Evolutionary conservation across 35 echinoderm and acorn worm genomes (phyloP).

Genomic region (Heliocidaris erythrogramma): DNA sequence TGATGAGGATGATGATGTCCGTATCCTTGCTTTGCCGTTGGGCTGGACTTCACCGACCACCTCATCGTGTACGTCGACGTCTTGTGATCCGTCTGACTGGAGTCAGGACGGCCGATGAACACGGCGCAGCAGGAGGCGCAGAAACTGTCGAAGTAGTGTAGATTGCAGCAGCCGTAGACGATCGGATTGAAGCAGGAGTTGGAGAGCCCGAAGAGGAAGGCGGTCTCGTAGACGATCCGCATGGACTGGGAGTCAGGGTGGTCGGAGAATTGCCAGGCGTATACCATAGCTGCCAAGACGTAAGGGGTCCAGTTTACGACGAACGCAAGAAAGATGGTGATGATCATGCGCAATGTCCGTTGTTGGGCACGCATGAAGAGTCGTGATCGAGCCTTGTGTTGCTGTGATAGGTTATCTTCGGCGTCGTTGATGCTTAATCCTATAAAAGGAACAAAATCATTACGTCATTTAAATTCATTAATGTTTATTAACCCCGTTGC

Average conservation of each 20-base stretch:
- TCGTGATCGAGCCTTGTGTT: constrained; percentile 66
- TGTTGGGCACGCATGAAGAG: constrained; percentile 87
- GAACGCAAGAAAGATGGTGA: constrained; percentile 80
- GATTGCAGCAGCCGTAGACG: constrained; percentile 84
- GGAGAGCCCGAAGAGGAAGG: constrained; percentile 73
- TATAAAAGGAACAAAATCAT: not conserved
- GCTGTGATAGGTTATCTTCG: constrained; percentile 56
- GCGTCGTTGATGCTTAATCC: constrained; percentile 41
- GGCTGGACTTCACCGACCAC: constrained; percentile 45
- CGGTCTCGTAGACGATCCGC: constrained; percentile 51
- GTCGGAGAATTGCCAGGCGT: constrained; percentile 30
- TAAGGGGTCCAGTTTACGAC: constrained; percentile 90
- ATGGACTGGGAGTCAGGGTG: not conserved
- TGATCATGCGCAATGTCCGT: constrained; percentile 79
- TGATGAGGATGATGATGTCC: constrained; percentile 39
- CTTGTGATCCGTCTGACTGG: constrained; percentile 48
- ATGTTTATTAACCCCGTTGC: too few species aligned
- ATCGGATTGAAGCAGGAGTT: constrained; percentile 96
- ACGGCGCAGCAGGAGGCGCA: constrained; percentile 55
- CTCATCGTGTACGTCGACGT: constrained; percentile 66
- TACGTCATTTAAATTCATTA: too few species aligned
- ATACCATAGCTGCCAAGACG: constrained; percentile 51
- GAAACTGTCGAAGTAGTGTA: constrained; percentile 69
- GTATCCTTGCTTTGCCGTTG: constrained; percentile 26
- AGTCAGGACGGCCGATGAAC: constrained; percentile 22